These are phyloP conservation scores for Semnornis frantzii DNA, from an alignment of 2,113 vertebrate species.

Conservation along the genomic window DNA sequence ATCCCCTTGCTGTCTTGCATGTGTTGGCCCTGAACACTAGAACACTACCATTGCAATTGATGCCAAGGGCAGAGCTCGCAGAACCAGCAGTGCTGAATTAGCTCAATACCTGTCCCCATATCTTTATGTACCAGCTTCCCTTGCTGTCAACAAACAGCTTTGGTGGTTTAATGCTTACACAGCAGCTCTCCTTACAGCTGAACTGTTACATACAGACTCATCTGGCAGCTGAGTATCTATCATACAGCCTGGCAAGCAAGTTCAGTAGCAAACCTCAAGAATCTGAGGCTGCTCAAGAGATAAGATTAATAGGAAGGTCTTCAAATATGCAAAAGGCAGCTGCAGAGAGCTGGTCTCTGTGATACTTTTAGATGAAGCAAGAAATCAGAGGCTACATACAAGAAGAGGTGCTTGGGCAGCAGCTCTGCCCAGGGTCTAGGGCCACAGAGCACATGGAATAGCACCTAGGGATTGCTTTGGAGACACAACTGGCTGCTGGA, in stretches of 20 bases:
- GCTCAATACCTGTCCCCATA: background rate
- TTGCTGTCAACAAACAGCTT: background rate
- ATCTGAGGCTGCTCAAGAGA: background rate
- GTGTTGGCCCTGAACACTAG: background rate
- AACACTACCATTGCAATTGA: background rate
- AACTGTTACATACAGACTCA: background rate
- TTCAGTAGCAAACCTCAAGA: constrained; percentile 16
- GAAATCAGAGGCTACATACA: fast-evolving
- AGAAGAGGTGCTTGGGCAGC: fast-evolving
- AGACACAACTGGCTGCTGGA: background rate
- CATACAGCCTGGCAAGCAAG: constrained; percentile 3
- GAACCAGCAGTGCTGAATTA: background rate
- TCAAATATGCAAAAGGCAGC: background rate
- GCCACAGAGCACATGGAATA: background rate
- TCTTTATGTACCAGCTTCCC: background rate
- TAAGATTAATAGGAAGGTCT: background rate
- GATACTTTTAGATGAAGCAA: background rate
- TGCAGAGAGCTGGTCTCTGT: background rate
- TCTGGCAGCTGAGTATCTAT: background rate
- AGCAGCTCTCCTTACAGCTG: background rate
- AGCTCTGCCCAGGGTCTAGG: background rate
- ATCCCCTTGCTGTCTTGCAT: background rate
- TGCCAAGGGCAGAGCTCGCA: background rate
- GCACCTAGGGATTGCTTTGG: background rate
- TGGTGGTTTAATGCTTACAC: background rate